Conservation (phyloP, 2,888 invertebrate species). For the Lithophane socia region DNA sequence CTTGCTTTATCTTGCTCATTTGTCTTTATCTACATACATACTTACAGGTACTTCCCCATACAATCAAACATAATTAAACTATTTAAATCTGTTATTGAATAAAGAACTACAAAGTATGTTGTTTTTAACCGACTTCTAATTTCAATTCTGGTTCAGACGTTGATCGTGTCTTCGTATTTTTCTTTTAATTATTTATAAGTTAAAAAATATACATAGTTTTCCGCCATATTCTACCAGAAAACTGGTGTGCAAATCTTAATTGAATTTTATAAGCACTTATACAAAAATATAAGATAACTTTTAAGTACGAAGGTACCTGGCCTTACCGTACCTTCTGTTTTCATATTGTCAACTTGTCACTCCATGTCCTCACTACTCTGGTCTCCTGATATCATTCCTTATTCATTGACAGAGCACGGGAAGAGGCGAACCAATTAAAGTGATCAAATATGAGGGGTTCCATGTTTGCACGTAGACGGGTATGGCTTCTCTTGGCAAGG, state of each 20-base stretch:
- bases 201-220: too few species aligned
- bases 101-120: background rate
- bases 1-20: background rate
- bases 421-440: conserved; percentile 79
- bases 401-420: conserved; percentile 73
- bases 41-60: background rate
- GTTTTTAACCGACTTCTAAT: too few species aligned
- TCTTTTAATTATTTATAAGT: background rate
- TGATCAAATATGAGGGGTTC: conserved; percentile 76
- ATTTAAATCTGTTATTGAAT: background rate
- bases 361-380: conserved; percentile 44
- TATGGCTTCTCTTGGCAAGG: conserved; percentile 48
- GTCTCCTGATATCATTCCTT: conserved; percentile 70
- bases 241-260: too few species aligned
- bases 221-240: too few species aligned
- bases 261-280: too few species aligned
- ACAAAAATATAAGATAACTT: background rate
- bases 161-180: background rate
- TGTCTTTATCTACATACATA: background rate
- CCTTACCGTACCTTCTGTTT: background rate
- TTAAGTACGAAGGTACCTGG: background rate
- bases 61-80: background rate
- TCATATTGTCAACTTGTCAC: background rate
- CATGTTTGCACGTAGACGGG: conserved; percentile 62
- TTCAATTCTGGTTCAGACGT: too few species aligned